Evolutionary conservation across 2,797 vertebrate species (phyloP).

Genomic region (Chloroceryle inda): DNA sequence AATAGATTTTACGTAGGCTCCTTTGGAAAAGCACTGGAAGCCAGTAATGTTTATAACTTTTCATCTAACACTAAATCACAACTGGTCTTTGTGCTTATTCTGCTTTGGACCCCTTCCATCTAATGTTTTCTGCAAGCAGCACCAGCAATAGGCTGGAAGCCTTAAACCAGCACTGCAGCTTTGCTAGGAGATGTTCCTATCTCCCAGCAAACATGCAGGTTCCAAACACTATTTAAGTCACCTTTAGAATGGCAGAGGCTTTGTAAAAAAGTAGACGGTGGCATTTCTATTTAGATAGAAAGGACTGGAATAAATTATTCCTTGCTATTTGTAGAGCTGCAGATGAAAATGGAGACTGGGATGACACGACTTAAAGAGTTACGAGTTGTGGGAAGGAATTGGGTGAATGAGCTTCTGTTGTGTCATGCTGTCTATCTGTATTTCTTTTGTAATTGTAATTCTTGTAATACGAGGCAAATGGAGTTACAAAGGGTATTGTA

Average conservation of each 20-base stretch:
- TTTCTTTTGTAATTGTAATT: background rate
- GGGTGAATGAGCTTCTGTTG: fast-evolving
- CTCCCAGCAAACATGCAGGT: background rate
- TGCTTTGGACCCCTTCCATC: background rate
- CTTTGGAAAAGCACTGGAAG: background rate
- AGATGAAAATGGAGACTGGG: background rate
- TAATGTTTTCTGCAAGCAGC: background rate
- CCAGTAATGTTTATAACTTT: background rate
- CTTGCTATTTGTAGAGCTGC: background rate
- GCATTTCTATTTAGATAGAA: background rate
- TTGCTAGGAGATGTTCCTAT: background rate
- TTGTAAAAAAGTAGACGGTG: too few relatives aligned
- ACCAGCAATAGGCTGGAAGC: background rate
- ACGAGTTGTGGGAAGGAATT: background rate
- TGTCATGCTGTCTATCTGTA: background rate
- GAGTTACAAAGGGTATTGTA: fast-evolving
- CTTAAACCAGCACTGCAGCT: background rate
- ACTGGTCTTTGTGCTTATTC: background rate
- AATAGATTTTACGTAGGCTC: background rate
- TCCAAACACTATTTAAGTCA: background rate
- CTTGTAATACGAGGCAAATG: background rate
- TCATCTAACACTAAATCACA: background rate
- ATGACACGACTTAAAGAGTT: background rate
- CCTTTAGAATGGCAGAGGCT: background rate
- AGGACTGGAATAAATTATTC: background rate